These are phyloP conservation scores for Dermatemys mawii DNA, from an alignment of 2,113 vertebrate genomes.

Conservation along the genomic window DNA sequence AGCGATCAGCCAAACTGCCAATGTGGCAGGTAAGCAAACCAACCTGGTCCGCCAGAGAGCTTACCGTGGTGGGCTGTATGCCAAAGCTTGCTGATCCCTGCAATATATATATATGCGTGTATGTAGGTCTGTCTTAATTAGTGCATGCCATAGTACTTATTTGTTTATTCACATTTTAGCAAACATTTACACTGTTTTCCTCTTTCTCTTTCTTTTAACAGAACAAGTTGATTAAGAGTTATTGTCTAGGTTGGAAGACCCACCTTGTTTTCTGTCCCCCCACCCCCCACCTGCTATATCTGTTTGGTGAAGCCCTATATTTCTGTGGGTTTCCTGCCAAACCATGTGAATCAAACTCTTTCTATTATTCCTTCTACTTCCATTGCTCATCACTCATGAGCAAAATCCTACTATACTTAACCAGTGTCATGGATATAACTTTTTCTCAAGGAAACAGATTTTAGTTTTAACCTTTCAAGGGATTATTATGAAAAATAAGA, in stretches of 20 bases:
- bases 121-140: background rate
- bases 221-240: background rate
- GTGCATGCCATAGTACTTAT: background rate
- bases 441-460: background rate
- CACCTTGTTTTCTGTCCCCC: background rate
- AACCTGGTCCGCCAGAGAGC: too few species aligned
- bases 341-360: background rate
- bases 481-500: background rate
- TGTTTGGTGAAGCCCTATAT: background rate
- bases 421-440: too few species aligned
- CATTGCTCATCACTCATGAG: background rate
- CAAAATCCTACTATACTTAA: background rate
- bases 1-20: too few species aligned
- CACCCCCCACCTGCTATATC: background rate
- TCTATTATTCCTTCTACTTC: background rate
- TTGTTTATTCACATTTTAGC: background rate
- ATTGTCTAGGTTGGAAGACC: background rate
- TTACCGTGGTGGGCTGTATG: too few species aligned
- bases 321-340: background rate
- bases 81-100: too few species aligned
- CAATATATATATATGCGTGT: too few species aligned
- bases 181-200: background rate
- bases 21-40: too few species aligned
- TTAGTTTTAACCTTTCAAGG: background rate
- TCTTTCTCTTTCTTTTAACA: background rate